These are phyloP conservation scores for Pseudotriccus pelzelni DNA, from an alignment of 2,797 vertebrate species.

Conservation along the genomic window DNA sequence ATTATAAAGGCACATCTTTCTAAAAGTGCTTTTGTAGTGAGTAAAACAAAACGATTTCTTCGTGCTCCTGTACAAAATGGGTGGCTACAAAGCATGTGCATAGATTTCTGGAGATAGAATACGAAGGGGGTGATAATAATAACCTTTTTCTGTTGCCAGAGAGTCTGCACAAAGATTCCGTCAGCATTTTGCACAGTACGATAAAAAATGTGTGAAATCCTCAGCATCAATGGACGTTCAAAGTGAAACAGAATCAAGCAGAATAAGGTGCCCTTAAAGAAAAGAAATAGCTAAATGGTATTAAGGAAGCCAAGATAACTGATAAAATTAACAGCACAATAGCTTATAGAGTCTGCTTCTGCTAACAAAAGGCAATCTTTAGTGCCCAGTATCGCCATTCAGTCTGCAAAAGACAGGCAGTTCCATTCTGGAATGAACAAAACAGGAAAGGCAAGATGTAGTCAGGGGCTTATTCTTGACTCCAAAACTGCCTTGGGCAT, in stretches of 20 bases:
- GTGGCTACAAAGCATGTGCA: background rate
- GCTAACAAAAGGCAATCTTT: conserved; percentile 25
- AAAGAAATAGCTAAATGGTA: conserved; percentile 13
- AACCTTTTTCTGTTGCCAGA: background rate
- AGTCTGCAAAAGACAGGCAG: background rate
- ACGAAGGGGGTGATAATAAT: conserved; percentile 3
- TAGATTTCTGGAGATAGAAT: background rate
- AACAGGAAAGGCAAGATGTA: background rate
- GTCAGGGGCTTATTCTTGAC: background rate
- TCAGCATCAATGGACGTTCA: background rate
- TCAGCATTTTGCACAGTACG: conserved; percentile 33
- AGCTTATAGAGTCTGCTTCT: background rate
- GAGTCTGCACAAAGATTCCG: conserved; percentile 25
- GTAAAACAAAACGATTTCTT: conserved; percentile 21
- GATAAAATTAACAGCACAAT: conserved; percentile 33
- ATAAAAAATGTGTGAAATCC: conserved; percentile 48
- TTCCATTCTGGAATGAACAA: background rate
- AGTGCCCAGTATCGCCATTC: background rate
- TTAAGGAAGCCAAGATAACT: conserved; percentile 16
- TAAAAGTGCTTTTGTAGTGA: background rate
- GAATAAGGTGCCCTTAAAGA: background rate
- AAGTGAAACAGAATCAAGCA: conserved; percentile 26
- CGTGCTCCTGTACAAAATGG: background rate
- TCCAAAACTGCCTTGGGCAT: background rate
- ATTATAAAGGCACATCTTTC: background rate